A percentile compares a stretch with the other conserved stretches of the same genome.
These are phyloP conservation scores for Gymnodraco acuticeps DNA, from an alignment of 2,797 vertebrate species.

Conservation along the genomic window DNA sequence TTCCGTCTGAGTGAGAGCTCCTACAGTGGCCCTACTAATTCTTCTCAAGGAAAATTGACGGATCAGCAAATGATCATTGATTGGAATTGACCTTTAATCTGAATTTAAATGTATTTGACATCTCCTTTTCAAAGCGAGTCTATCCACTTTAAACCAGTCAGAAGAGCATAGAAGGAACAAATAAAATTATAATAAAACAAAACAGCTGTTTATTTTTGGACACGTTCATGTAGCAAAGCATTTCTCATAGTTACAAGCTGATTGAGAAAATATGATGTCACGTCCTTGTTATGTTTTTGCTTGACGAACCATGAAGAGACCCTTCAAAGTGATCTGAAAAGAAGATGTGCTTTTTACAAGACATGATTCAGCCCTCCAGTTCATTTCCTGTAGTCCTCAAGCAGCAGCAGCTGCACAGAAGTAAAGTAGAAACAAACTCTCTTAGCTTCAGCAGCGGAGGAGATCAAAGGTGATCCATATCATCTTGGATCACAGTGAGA, in stretches of 20 bases:
- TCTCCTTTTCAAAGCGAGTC: too few species aligned
- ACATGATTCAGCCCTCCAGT: background rate
- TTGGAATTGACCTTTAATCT: too few species aligned
- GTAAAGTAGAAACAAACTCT: background rate
- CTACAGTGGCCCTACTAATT: background rate
- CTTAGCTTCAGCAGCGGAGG: background rate
- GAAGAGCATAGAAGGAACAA: too few species aligned
- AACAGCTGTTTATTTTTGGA: too few species aligned
- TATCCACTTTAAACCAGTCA: too few species aligned
- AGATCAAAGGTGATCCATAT: constrained; percentile 20
- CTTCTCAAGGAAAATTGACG: background rate
- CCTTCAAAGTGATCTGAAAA: background rate
- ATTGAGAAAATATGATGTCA: background rate
- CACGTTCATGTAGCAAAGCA: too few species aligned
- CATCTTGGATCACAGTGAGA: background rate
- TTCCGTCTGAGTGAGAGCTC: background rate
- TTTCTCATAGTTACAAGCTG: background rate
- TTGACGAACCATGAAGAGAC: background rate
- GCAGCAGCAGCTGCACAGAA: background rate
- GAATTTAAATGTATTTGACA: too few species aligned
- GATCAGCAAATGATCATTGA: background rate
- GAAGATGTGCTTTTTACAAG: background rate
- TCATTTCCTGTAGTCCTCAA: background rate
- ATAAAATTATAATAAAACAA: too few species aligned
- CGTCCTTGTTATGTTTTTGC: background rate